These are phyloP conservation scores for Stegostoma tigrinum DNA, from an alignment of 2,113 vertebrate genomes.

Conservation along the genomic window DNA sequence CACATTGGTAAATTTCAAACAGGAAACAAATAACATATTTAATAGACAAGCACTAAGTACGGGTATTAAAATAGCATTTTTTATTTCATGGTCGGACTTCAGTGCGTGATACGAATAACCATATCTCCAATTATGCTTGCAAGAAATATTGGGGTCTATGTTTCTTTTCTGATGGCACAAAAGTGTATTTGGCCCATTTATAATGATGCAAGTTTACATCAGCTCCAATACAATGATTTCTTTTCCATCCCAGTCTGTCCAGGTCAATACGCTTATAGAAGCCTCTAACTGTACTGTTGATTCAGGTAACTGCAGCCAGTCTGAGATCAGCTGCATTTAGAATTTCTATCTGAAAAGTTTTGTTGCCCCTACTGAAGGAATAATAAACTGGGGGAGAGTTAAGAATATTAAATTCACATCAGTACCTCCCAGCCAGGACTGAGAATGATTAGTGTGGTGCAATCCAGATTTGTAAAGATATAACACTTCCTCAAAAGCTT, in stretches of 20 bases:
- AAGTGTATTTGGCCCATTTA: not conserved
- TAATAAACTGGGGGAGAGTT: not conserved
- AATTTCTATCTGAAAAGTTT: not conserved
- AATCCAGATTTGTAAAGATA: conserved; percentile 74
- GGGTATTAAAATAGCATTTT: not conserved
- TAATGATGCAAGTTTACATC: not conserved
- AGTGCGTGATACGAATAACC: not conserved
- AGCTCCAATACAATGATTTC: not conserved
- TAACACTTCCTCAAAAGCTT: conserved; percentile 74
- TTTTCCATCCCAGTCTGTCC: not conserved
- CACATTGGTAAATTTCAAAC: not conserved
- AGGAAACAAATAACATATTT: not conserved
- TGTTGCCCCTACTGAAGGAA: not conserved
- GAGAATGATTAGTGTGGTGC: conserved; percentile 63
- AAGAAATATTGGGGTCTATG: not conserved
- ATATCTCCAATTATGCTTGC: not conserved
- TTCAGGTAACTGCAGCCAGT: not conserved
- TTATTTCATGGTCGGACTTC: not conserved
- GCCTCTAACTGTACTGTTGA: not conserved
- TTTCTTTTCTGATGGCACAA: not conserved
- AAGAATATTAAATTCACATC: conserved; percentile 17
- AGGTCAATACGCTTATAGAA: not conserved
- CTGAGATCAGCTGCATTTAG: not conserved
- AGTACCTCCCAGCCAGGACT: conserved; percentile 65
- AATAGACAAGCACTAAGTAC: not conserved